phyloP scores from a whole-genome alignment of 2,113 vertebrate genomes.

The Engraulis encrasicolus region DNA sequence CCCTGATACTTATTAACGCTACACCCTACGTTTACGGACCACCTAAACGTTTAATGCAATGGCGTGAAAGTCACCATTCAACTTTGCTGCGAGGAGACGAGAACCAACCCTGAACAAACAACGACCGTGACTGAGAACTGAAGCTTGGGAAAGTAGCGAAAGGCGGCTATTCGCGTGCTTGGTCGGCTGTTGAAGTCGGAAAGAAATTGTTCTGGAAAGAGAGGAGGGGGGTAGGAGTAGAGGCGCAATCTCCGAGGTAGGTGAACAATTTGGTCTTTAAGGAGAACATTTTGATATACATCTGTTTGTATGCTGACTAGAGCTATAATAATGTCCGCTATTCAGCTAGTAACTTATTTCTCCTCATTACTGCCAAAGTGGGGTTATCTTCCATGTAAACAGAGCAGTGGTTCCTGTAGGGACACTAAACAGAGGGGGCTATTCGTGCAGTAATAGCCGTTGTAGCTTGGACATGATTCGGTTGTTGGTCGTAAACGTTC shows the following conservation, averaged over 20 bases:
- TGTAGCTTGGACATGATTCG: background rate
- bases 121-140: background rate
- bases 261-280: background rate
- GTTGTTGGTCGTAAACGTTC: background rate
- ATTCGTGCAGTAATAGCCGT: background rate
- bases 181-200: conserved; percentile 41
- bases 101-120: background rate
- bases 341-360: background rate
- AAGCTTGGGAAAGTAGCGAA: conserved; percentile 48
- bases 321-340: background rate
- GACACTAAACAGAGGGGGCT: background rate
- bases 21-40: background rate
- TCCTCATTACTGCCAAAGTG: background rate
- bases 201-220: conserved; percentile 59
- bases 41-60: background rate
- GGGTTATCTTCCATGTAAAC: background rate
- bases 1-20: conserved; percentile 2
- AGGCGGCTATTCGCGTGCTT: conserved; percentile 45
- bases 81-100: background rate
- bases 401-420: background rate
- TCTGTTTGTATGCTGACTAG: background rate
- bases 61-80: background rate
- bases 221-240: conserved; percentile 56
- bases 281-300: background rate
- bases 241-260: conserved; percentile 66